Evolutionary conservation across 2,888 invertebrate genomes (phyloP).

Genomic region (Drosophila rellima): DNA sequence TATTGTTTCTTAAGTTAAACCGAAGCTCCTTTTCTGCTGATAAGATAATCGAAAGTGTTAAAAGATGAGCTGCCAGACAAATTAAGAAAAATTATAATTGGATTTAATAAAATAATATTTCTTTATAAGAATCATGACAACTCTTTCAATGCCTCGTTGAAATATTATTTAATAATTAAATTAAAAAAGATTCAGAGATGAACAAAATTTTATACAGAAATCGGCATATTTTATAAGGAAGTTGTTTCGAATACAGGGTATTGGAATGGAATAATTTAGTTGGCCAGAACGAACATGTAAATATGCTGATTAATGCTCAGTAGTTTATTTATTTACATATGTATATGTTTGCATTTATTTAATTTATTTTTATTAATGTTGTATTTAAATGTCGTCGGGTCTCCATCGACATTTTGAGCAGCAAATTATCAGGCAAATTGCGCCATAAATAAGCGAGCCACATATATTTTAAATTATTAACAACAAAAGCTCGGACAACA

Average conservation of each 20-base stretch:
- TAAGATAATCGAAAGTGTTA: conserved; percentile 26
- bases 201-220: neutral
- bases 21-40: conserved; percentile 11
- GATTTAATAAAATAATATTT: neutral
- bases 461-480: conserved; percentile 52
- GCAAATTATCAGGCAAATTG: conserved; percentile 65
- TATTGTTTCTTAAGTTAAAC: conserved; percentile 6
- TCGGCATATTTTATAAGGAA: neutral
- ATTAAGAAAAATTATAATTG: neutral
- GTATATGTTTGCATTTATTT: conserved; percentile 36
- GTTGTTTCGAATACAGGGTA: neutral
- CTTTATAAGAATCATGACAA: no score
- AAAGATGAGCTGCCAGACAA: neutral
- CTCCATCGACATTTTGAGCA: conserved; percentile 54
- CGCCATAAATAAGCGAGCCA: conserved; percentile 63
- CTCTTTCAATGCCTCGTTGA: neutral
- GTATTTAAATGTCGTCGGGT: conserved; percentile 58
- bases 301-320: conserved; percentile 45
- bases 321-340: conserved; percentile 47
- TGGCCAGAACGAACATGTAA: neutral
- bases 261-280: neutral
- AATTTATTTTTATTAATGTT: conserved; percentile 52
- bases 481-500: conserved; percentile 42
- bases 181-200: neutral
- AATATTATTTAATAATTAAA: neutral